A percentile compares a stretch with the other conserved stretches of the same genome.
Evolutionary conservation across 2,797 vertebrate genomes (phyloP).

Genomic region (Triplophysa bombifrons): DNA sequence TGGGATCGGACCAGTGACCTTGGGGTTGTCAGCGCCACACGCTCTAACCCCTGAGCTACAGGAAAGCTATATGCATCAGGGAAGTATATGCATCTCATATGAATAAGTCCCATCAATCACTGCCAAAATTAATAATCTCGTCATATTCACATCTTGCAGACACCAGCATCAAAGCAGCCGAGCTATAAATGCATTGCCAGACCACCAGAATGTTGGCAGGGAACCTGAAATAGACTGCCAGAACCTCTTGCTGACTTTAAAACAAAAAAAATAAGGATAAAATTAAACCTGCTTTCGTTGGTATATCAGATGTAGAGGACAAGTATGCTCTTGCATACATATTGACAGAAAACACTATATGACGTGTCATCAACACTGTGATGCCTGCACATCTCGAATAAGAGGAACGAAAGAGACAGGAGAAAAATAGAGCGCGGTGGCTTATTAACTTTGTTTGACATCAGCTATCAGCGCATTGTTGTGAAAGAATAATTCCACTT

Average conservation of each 20-base stretch:
- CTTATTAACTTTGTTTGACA: constrained; percentile 54
- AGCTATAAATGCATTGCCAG: constrained; percentile 38
- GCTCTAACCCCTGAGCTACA: neutral
- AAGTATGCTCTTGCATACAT: constrained; percentile 3
- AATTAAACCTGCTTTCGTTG: constrained; percentile 6
- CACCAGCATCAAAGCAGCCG: constrained; percentile 33
- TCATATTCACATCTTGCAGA: constrained; percentile 60
- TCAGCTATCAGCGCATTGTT: constrained; percentile 52
- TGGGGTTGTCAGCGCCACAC: neutral
- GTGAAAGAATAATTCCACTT: constrained; percentile 55
- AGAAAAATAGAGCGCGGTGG: constrained; percentile 26
- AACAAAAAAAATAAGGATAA: neutral
- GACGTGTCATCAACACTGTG: constrained; percentile 4
- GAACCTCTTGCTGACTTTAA: constrained; percentile 36
- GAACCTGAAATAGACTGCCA: constrained; percentile 36
- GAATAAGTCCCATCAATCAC: constrained; percentile 41
- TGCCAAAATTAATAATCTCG: constrained; percentile 54
- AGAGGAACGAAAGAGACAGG: constrained; percentile 20
- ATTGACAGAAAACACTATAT: constrained; percentile 11
- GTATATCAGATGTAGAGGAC: constrained; percentile 13
- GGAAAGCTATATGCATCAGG: no score
- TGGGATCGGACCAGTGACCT: neutral
- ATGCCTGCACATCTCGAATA: constrained; percentile 23
- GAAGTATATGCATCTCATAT: constrained; percentile 15
- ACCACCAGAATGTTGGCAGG: constrained; percentile 42